Conservation (phyloP, 37 sponge, comb jelly and placozoan genomes). For the Ianthella basta region DNA sequence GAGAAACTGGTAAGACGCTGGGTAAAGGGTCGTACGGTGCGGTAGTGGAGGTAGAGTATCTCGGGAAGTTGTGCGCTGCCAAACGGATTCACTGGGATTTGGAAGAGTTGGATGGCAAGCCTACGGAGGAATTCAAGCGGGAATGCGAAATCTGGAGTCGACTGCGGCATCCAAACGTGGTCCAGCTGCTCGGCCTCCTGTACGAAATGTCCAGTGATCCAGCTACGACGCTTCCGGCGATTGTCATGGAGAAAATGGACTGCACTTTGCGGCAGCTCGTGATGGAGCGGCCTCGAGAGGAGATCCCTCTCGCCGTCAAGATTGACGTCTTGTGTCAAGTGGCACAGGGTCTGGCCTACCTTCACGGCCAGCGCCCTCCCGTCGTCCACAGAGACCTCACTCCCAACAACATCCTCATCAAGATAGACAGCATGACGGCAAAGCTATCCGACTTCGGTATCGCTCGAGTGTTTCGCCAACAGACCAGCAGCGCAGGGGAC, state of each 20-base stretch:
- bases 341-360: neutral
- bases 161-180: too few relatives aligned
- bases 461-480: too few relatives aligned
- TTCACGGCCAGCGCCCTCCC: slow-evolving; percentile 5
- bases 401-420: slow-evolving; percentile 26
- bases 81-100: slow-evolving; percentile 11
- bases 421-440: too few relatives aligned
- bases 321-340: neutral
- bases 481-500: too few relatives aligned
- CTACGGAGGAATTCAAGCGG: neutral
- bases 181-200: too few relatives aligned
- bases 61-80: neutral
- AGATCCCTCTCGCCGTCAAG: slow-evolving; percentile 5
- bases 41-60: neutral
- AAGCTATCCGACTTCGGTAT: too few relatives aligned
- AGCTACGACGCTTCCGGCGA: neutral
- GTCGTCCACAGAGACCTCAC: slow-evolving; percentile 5
- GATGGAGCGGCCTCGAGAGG: neutral
- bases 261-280: neutral
- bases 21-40: too few relatives aligned
- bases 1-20: too few relatives aligned
- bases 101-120: too few relatives aligned
- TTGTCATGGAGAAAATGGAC: slow-evolving; percentile 25
- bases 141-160: slow-evolving; percentile 10
- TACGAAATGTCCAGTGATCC: too few relatives aligned